Evolutionary conservation across 2,113 vertebrate genomes (phyloP).

Genomic region (Dolichotis patagonum): DNA sequence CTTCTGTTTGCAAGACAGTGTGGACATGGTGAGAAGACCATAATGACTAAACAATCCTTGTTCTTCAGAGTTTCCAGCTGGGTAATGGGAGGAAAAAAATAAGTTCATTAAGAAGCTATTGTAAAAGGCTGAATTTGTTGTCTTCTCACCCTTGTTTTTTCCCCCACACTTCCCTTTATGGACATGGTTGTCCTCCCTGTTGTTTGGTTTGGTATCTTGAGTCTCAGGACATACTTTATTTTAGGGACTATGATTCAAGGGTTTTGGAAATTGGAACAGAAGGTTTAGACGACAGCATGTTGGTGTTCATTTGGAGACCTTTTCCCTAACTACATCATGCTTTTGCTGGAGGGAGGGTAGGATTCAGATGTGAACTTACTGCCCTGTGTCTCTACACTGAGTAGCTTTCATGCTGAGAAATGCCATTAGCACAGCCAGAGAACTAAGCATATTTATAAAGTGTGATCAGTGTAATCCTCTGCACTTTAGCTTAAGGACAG

Average conservation of each 20-base stretch:
- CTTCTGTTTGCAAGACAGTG: constrained; percentile 2
- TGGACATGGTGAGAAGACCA: neutral
- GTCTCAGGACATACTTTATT: neutral
- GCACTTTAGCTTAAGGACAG: neutral
- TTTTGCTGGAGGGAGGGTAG: neutral
- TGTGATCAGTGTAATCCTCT: neutral
- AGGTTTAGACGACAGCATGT: neutral
- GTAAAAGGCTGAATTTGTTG: neutral
- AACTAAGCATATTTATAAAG: constrained; percentile 7
- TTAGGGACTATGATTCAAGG: neutral
- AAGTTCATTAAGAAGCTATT: neutral
- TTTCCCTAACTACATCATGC: neutral
- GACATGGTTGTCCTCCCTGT: neutral
- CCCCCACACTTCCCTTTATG: neutral
- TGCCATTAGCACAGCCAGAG: neutral
- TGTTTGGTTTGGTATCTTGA: neutral
- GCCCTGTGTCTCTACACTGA: neutral
- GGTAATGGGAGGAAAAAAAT: neutral
- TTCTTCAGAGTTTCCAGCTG: neutral
- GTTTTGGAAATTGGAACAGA: neutral
- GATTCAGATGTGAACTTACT: neutral
- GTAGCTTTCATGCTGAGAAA: neutral
- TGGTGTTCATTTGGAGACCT: neutral
- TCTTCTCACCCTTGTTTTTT: neutral
- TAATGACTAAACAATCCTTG: neutral